Conservation (phyloP, 1,140 invertebrate genomes). For the Nephila pilipes region DNA sequence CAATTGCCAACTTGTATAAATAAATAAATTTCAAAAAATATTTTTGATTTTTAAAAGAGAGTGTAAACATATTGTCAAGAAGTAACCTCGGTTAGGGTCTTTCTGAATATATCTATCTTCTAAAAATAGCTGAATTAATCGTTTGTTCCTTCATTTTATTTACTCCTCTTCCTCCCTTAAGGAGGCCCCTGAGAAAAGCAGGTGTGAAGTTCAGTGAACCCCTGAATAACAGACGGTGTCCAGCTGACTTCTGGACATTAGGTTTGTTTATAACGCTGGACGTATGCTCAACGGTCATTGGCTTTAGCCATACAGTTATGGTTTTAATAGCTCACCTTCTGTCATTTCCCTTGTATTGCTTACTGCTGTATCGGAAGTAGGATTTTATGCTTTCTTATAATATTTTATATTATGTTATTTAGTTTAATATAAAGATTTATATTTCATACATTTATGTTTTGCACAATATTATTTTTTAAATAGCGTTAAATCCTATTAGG, state of each 20-base stretch:
- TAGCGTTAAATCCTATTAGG: too few species aligned
- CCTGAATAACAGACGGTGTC: neutral
- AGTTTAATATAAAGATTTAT: too few species aligned
- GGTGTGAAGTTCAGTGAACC: slow-evolving; percentile 54
- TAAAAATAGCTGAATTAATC: slow-evolving; percentile 36
- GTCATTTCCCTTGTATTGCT: neutral
- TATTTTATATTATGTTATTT: too few species aligned
- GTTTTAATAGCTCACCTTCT: neutral
- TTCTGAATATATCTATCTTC: neutral
- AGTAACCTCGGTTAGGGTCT: too few species aligned
- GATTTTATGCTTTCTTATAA: neutral
- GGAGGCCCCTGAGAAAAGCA: neutral
- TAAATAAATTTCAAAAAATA: too few species aligned
- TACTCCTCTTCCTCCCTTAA: neutral
- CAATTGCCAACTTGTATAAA: too few species aligned
- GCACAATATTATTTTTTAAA: too few species aligned
- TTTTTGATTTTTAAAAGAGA: too few species aligned
- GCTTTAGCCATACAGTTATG: neutral
- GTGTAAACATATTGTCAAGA: too few species aligned
- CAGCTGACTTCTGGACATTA: slow-evolving; percentile 15
- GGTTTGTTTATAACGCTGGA: neutral
- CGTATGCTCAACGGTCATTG: neutral
- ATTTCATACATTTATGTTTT: too few species aligned
- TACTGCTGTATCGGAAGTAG: neutral
- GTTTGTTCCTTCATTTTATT: neutral